Base-by-base conservation (phyloP, 2,797 vertebrate genomes). In the Acanthornis magna region DNA sequence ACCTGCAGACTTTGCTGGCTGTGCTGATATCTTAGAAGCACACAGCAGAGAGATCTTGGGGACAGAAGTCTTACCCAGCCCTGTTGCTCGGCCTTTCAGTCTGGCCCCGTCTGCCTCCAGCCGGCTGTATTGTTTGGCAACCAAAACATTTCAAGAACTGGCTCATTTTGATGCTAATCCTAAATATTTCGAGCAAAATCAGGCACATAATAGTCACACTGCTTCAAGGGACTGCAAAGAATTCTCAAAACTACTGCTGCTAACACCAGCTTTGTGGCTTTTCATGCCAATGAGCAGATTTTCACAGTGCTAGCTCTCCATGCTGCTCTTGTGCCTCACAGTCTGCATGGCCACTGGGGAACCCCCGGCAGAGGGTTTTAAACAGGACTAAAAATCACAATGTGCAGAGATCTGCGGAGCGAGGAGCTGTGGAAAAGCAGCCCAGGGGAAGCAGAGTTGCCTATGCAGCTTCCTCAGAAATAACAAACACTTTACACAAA, bases 171-270 rank as follows among this genome's bases (percentile, higher is more conserved):
- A 91, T 68, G 88, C n/a, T 88, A 85, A 88, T 90, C 32, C 60
- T 73, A 72, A 74, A 61, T 42, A 83, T 88, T 89, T 90, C 55
- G 68, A 86, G 77, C 71, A 67, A 96, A 91, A 82, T 25, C 74
- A 58, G 50, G 60, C 77, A 91, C 45, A 85, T 61, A 63, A 74
- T 29, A 84, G 88, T 72, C 71, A 23, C 62, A 54, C n/a, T 54
- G 71, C 88, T 95, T 80, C 74, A 85, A 88, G 78, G 53, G 74
- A 87, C 61, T 42, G 38, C 23, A 58, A 67, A n/a, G 51, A 81
- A 72, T 32, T 89, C 58, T 60, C 62, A 62, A 40, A 91, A 80
- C 58, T 75, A 47, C 58, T 55, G 76, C 74, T 91, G 63, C 77
- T 91, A 57, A 72, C 68, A 77, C 53, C 83, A 65, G 83, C 66